These are phyloP conservation scores for Leptoteleia sp. DNA, from an alignment of 1,140 invertebrate species.

Conservation along the genomic window DNA sequence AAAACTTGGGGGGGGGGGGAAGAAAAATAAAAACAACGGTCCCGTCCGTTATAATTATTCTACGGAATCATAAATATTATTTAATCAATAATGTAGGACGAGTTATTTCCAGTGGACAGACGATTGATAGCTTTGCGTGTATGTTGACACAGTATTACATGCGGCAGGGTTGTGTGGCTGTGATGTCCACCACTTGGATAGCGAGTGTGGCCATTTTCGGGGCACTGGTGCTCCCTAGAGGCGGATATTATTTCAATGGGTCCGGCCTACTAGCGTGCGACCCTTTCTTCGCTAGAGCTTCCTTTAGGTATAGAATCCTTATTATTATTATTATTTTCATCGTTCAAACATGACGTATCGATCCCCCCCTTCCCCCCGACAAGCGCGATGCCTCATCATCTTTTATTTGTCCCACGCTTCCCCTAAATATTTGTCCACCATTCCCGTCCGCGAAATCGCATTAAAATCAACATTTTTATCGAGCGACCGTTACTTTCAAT, in stretches of 20 bases:
- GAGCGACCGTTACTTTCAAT: not conserved
- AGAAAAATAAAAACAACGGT: too few relatives aligned
- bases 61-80: too few relatives aligned
- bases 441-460: slow-evolving; percentile 9
- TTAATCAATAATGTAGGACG: slow-evolving; percentile 1
- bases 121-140: slow-evolving; percentile 37
- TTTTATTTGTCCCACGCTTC: slow-evolving; percentile 3
- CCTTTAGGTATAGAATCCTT: slow-evolving; percentile 81
- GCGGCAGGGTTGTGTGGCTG: slow-evolving; percentile 86
- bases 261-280: slow-evolving; percentile 91
- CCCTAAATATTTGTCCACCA: slow-evolving; percentile 28
- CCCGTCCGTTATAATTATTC: too few relatives aligned
- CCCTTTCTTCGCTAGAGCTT: slow-evolving; percentile 89
- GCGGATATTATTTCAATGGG: slow-evolving; percentile 92
- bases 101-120: slow-evolving; percentile 6
- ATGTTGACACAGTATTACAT: slow-evolving; percentile 78
- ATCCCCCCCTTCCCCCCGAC: too few relatives aligned
- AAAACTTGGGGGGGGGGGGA: too few relatives aligned
- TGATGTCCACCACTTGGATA: too few relatives aligned
- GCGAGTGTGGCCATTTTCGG: too few relatives aligned
- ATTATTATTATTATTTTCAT: slow-evolving; percentile 17
- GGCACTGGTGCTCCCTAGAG: slow-evolving; percentile 87
- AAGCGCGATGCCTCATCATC: not conserved
- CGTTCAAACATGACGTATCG: slow-evolving; percentile 33
- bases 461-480: slow-evolving; percentile 3